Evolutionary conservation across 2,113 vertebrate species (phyloP).

Genomic region (Athene cunicularia): DNA sequence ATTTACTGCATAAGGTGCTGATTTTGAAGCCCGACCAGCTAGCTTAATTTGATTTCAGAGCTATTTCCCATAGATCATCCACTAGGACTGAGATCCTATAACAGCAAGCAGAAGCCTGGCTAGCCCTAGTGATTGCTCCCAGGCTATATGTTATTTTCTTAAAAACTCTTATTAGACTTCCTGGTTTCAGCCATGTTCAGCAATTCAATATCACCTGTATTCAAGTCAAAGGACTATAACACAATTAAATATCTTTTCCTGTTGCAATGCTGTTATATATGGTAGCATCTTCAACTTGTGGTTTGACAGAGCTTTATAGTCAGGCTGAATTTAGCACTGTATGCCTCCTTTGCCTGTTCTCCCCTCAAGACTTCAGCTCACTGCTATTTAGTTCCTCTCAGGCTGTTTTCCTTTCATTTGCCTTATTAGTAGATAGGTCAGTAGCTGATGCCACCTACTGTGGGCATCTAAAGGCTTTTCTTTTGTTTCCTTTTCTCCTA

Average conservation of each 20-base stretch:
- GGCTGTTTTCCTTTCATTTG: constrained; percentile 74
- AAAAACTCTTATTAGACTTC: background rate
- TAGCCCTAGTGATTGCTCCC: background rate
- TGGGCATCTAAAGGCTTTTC: constrained; percentile 70
- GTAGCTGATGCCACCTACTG: constrained; percentile 73
- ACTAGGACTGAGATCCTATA: background rate
- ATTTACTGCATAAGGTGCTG: background rate
- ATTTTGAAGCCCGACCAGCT: background rate
- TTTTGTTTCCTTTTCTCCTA: constrained; percentile 50
- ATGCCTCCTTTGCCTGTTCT: constrained; percentile 36
- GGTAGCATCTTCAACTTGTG: constrained; percentile 49
- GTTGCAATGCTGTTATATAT: background rate
- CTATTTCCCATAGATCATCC: background rate
- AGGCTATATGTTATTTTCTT: background rate
- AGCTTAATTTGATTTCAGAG: constrained; percentile 15
- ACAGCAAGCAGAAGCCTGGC: background rate
- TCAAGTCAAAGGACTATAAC: constrained; percentile 10
- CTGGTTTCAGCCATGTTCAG: background rate
- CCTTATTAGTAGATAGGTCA: constrained; percentile 75
- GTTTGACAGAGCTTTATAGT: constrained; percentile 55
- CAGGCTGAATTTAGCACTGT: constrained; percentile 44
- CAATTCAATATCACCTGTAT: constrained; percentile 17
- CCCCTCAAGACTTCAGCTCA: constrained; percentile 29
- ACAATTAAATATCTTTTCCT: constrained; percentile 16
- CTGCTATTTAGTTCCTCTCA: constrained; percentile 65